phyloP scores from a whole-genome alignment of 2,797 vertebrate species.

The Emydoidea blandingii region DNA sequence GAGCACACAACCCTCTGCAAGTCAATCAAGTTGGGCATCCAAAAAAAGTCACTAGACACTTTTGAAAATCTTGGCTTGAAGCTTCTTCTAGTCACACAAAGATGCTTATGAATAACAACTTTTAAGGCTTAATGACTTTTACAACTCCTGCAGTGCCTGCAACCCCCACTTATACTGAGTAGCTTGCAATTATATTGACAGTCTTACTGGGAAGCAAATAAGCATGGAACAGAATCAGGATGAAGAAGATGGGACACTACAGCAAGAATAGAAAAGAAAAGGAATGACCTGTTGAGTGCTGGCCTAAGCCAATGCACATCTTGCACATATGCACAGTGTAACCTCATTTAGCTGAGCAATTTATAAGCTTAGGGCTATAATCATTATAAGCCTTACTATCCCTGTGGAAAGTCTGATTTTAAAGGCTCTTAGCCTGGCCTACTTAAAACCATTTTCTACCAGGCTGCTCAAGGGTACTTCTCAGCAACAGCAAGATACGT shows the following conservation, averaged over 20 bases:
- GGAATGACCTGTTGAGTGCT: not conserved
- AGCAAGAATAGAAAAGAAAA: not conserved
- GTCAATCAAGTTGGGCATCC: not conserved
- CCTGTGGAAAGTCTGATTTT: not conserved
- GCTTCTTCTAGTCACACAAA: not conserved
- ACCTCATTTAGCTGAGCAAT: not conserved
- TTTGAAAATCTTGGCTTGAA: not conserved
- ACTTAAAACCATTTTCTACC: not conserved
- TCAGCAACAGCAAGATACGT: not conserved
- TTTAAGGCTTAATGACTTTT: not conserved
- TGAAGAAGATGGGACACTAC: not conserved
- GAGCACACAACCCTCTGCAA: not conserved
- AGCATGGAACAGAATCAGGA: not conserved
- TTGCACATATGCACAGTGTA: not conserved
- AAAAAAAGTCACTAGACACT: not conserved
- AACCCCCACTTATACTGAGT: not conserved
- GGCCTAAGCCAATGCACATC: not conserved
- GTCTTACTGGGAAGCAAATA: not conserved
- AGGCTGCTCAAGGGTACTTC: not conserved
- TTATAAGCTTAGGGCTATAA: not conserved
- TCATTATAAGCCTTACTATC: not conserved
- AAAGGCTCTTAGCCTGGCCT: not conserved
- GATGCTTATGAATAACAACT: not conserved
- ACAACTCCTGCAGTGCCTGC: not conserved
- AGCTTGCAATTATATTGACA: not conserved